Percentiles rank a stretch among this genome's conserved stretches.
Conservation (phyloP, 92 coral and sea anemone species). For the Nematostella vectensis region DNA sequence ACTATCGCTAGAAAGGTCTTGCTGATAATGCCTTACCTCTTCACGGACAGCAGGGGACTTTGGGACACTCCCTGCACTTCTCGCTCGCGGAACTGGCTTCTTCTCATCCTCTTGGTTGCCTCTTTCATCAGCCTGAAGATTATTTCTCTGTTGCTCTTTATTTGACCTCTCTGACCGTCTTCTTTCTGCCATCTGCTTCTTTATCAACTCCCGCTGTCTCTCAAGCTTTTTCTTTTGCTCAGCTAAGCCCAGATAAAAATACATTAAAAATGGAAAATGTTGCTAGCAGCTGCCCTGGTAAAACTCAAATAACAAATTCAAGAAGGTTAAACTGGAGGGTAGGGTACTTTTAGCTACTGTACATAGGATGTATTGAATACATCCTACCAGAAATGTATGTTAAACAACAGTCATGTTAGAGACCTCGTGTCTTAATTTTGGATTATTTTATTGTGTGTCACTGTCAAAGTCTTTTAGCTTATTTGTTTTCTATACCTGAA, state of each 20-base stretch:
- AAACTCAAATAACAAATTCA: no score
- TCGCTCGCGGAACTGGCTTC: constrained; percentile 29
- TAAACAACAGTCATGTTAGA: background rate
- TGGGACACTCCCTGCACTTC: constrained; percentile 24
- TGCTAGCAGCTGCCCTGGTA: no score
- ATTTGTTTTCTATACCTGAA: constrained; percentile 9
- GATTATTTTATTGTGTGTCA: background rate
- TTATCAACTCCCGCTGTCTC: constrained; percentile 40
- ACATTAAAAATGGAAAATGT: no score
- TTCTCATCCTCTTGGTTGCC: constrained; percentile 16
- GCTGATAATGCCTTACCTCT: background rate
- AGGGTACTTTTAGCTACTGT: no score
- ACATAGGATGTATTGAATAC: no score
- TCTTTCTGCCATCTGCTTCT: constrained; percentile 56
- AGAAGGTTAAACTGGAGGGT: no score
- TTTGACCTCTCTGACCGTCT: constrained; percentile 21
- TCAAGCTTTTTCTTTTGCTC: constrained; percentile 16
- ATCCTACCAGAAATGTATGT: no score
- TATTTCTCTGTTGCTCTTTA: constrained; percentile 11
- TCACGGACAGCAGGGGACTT: background rate
- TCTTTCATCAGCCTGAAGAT: constrained; percentile 4
- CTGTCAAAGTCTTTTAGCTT: constrained; percentile 12
- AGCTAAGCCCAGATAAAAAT: background rate
- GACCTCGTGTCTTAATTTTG: background rate
- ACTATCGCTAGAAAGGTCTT: no score